Percentiles rank a stretch among this genome's conserved stretches.
These are phyloP conservation scores for Ecdyonurus torrentis DNA, from an alignment of 2,888 invertebrate genomes.

Conservation along the genomic window DNA sequence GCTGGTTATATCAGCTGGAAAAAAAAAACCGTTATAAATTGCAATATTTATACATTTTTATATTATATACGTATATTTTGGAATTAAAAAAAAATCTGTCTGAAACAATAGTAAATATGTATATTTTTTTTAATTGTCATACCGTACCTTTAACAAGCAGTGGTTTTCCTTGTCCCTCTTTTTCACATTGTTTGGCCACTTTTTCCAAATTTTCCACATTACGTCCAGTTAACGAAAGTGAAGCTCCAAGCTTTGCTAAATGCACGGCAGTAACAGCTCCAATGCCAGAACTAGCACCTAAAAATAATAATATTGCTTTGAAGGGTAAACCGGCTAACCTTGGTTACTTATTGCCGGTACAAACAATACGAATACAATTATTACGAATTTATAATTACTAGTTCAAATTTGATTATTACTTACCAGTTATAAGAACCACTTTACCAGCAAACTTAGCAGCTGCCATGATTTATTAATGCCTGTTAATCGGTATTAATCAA, in stretches of 20 bases:
- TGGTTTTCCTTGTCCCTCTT: neutral
- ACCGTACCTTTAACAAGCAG: neutral
- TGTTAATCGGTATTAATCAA: neutral
- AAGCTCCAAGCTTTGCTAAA: constrained; percentile 57
- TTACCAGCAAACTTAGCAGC: constrained; percentile 2
- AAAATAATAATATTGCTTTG: neutral
- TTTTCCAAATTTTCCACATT: constrained; percentile 47
- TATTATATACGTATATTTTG: neutral
- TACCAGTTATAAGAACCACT: constrained; percentile 1
- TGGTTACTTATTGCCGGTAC: too few relatives aligned
- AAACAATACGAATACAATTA: too few relatives aligned
- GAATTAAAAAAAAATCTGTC: too few relatives aligned
- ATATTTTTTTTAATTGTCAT: neutral
- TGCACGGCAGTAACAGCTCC: constrained; percentile 66
- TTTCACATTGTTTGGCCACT: constrained; percentile 38
- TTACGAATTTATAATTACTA: too few relatives aligned
- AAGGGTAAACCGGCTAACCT: too few relatives aligned
- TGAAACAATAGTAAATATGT: neutral
- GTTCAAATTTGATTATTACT: too few relatives aligned
- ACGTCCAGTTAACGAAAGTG: constrained; percentile 52
- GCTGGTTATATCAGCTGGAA: constrained; percentile 54
- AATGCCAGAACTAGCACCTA: constrained; percentile 74
- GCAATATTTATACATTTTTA: neutral
- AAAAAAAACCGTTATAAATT: constrained; percentile 38
- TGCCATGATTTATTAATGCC: neutral